phyloP scores from a whole-genome alignment of 2,797 vertebrate genomes.

The Coranthus polyacanthus region DNA sequence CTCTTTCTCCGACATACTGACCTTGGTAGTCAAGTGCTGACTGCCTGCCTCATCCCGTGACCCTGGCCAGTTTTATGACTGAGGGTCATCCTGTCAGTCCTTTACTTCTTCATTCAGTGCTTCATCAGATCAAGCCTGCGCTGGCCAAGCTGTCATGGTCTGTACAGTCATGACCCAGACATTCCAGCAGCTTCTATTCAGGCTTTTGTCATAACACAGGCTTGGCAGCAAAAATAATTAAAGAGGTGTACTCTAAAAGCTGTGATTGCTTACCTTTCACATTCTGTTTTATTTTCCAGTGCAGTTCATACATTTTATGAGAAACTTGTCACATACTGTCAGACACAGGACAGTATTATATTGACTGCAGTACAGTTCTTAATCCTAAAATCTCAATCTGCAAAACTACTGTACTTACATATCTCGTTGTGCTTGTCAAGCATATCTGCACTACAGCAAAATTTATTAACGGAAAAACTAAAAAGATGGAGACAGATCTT shows the following conservation, averaged over 20 bases:
- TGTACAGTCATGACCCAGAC: slow-evolving; percentile 24
- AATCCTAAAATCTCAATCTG: too few relatives aligned
- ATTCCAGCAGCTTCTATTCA: slow-evolving; percentile 2
- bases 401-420: not conserved
- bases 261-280: too few relatives aligned
- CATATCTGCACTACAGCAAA: not conserved
- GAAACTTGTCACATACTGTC: too few relatives aligned
- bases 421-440: not conserved
- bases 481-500: not conserved
- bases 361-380: too few relatives aligned
- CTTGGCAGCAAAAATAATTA: not conserved
- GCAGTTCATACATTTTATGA: too few relatives aligned
- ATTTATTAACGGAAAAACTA: not conserved
- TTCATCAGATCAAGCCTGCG: slow-evolving; percentile 41
- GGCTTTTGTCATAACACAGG: slow-evolving; percentile 19
- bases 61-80: slow-evolving; percentile 10
- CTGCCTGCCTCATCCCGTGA: slow-evolving; percentile 31
- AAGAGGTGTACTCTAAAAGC: not conserved
- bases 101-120: slow-evolving; percentile 36
- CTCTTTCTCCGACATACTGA: slow-evolving; percentile 25
- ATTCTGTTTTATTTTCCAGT: too few relatives aligned
- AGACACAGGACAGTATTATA: too few relatives aligned
- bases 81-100: slow-evolving; percentile 32
- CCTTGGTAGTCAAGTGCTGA: slow-evolving; percentile 39
- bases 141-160: slow-evolving; percentile 25